These are phyloP conservation scores for Benthosema pterotum DNA, from an alignment of 2,797 vertebrate genomes.

Conservation along the genomic window DNA sequence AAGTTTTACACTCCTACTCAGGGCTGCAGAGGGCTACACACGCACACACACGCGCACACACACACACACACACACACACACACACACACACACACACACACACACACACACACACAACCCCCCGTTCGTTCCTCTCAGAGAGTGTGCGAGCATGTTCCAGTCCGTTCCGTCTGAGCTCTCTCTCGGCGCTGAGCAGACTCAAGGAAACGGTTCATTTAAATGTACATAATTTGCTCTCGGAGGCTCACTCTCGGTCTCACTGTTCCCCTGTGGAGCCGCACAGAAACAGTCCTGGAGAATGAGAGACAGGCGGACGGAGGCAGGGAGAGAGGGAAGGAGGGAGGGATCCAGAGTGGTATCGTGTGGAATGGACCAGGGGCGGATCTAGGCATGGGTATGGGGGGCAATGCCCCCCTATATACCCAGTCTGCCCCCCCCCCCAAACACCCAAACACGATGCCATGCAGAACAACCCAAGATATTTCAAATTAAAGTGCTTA, in stretches of 20 bases:
- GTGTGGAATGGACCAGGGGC: conserved; percentile 50
- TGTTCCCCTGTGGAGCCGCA: conserved; percentile 68
- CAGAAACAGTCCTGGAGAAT: conserved; percentile 63
- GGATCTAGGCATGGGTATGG: too few relatives aligned
- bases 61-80: conserved; percentile 26
- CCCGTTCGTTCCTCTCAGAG: background rate
- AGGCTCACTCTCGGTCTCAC: conserved; percentile 70
- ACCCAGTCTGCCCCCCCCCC: too few relatives aligned
- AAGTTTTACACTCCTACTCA: conserved; percentile 79
- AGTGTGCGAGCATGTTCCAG: conserved; percentile 46
- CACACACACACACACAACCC: conserved; percentile 19
- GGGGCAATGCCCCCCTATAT: too few relatives aligned
- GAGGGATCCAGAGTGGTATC: background rate
- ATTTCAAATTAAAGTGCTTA: too few relatives aligned
- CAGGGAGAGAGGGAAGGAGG: background rate
- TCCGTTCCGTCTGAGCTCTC: conserved; percentile 75
- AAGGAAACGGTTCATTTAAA: conserved; percentile 82
- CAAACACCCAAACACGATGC: too few relatives aligned
- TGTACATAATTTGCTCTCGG: conserved; percentile 80
- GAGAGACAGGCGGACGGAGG: conserved; percentile 21
- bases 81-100: conserved; percentile 26
- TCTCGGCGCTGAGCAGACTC: conserved; percentile 75
- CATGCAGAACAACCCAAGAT: too few relatives aligned
- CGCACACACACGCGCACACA: background rate
- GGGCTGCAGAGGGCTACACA: conserved; percentile 49